Evolutionary conservation across 2,888 invertebrate genomes (phyloP).

Genomic region (Lapara coniferarum): DNA sequence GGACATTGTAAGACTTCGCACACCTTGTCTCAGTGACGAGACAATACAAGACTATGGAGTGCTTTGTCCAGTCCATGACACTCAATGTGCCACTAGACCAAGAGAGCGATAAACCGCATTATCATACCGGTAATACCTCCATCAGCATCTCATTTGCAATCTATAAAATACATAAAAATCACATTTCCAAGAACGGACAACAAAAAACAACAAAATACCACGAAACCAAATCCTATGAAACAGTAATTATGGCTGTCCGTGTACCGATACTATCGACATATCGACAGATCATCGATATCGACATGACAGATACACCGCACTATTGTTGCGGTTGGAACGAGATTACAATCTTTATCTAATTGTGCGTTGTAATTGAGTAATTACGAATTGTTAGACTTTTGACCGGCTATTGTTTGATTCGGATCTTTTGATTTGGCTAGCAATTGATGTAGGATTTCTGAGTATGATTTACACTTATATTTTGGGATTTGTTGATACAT

Average conservation of each 20-base stretch:
- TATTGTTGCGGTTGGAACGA: conserved; percentile 34
- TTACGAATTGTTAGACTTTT: conserved; percentile 19
- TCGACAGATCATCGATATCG: conserved; percentile 30
- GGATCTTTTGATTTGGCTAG: neutral
- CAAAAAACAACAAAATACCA: neutral
- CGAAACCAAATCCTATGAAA: neutral
- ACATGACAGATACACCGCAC: conserved; percentile 42
- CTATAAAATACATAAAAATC: neutral
- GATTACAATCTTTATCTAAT: conserved; percentile 27
- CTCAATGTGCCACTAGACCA: too few relatives aligned
- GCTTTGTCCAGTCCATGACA: too few relatives aligned
- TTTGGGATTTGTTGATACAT: too few relatives aligned
- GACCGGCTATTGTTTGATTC: conserved; percentile 9
- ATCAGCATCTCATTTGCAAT: too few relatives aligned
- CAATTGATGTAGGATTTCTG: too few relatives aligned
- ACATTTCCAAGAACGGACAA: neutral
- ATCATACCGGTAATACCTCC: too few relatives aligned
- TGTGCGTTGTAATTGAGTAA: conserved; percentile 27
- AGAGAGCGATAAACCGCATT: too few relatives aligned
- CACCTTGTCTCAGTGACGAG: too few relatives aligned
- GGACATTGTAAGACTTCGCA: too few relatives aligned
- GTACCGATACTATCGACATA: conserved; percentile 37
- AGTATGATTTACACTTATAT: too few relatives aligned
- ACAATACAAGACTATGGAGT: too few relatives aligned
- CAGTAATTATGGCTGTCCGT: conserved; percentile 27